Base-by-base conservation (phyloP, 2,113 vertebrate species). In the Thinocorus orbignyianus region DNA sequence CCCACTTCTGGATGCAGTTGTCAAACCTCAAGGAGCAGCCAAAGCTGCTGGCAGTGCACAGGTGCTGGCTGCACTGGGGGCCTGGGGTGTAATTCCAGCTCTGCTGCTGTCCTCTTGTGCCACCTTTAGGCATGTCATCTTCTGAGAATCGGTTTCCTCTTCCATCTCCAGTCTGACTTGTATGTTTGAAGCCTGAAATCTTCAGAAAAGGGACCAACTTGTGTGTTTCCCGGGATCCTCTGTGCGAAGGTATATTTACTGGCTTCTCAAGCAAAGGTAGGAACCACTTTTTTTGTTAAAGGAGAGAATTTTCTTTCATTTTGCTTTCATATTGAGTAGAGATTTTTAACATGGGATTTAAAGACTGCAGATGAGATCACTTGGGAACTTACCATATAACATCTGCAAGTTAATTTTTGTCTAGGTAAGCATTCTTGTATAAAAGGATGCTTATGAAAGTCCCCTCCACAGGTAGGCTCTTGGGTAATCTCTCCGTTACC, bases 91-190 rank as follows among this genome's bases (percentile, higher is more conserved):
- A 39, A 14, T 19, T 44, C 80, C 82, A 92, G 79, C 46, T 92
- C 79, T 93, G 81, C 78, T 71, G 11, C 74, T 86, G 84, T 91
- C 69, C 87, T 89, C 73, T 89, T 78, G 62, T 94, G 82, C 57
- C 74, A 82, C 88, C 58, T 81, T 84, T 76, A 88, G 90, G 79
- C 80, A 61, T 3, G 24, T 74, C 51, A 65, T 42, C 90, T 62
- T 62, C 81, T 72, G 7, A 1, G 61, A 46, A 55, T n/a, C 3
- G 0, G 4, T 39, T 48, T 76, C 44, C 8, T 51, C 57, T 81
- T 61, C 35, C 70, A 64, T 17, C 49, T 60, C 8, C 0, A 54
- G 42, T 42, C 37, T 44, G 61, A 16, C 39, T 10, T 15, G 18
- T 11, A 23, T 13, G 12, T 41, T 44, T 57, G 64, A 71, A 74